These are phyloP conservation scores for Mareca strepera DNA, from an alignment of 2,797 vertebrate genomes.

Conservation along the genomic window DNA sequence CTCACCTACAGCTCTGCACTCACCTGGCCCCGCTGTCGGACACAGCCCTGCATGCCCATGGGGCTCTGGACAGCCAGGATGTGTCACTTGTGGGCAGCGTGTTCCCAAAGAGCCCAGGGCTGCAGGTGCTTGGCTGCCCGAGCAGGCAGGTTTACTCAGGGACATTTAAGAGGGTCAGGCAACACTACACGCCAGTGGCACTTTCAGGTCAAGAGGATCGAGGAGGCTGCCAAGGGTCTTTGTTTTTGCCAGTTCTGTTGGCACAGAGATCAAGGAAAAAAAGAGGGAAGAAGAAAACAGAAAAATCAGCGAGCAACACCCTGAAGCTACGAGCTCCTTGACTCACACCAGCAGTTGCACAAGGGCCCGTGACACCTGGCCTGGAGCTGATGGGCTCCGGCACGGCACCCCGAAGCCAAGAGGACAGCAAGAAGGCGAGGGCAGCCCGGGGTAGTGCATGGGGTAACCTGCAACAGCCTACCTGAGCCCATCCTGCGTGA, in stretches of 20 bases:
- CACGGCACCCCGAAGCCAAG: background rate
- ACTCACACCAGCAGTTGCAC: constrained; percentile 4
- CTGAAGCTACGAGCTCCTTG: background rate
- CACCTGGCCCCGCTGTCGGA: background rate
- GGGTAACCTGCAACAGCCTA: background rate
- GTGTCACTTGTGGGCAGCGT: background rate
- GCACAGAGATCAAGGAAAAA: constrained; percentile 26
- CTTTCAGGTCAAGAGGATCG: constrained; percentile 29
- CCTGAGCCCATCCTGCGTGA: accelerated
- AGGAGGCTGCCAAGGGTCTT: constrained; percentile 23
- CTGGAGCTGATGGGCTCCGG: background rate
- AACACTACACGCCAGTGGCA: background rate
- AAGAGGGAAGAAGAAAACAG: background rate
- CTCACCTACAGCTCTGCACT: accelerated
- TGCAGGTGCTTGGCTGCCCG: background rate
- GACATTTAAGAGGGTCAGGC: background rate
- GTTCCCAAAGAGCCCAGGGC: background rate
- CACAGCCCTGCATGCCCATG: accelerated
- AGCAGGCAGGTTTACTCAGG: background rate
- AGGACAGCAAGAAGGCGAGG: background rate
- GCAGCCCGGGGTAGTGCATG: accelerated
- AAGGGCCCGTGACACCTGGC: background rate
- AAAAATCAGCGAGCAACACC: background rate
- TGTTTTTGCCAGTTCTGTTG: constrained; percentile 32
- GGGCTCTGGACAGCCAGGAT: background rate